Evolutionary conservation across 2,113 vertebrate genomes (phyloP).

Genomic region (Oriolus oriolus): DNA sequence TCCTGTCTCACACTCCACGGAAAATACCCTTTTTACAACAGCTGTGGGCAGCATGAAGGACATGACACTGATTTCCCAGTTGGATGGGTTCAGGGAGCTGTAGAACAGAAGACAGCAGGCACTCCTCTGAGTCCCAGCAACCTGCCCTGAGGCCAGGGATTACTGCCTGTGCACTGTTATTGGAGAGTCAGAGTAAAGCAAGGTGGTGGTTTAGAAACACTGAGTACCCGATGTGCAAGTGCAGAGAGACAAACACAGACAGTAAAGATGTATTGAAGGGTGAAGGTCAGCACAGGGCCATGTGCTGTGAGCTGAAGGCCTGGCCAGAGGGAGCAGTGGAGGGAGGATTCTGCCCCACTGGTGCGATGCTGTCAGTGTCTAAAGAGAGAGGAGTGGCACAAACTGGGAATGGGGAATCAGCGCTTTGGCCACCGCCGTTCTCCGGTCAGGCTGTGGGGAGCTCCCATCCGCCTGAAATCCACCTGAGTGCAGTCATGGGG

Average conservation of each 20-base stretch:
- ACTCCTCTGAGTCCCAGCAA: background rate
- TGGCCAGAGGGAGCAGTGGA: background rate
- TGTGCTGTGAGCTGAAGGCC: background rate
- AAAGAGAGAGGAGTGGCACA: background rate
- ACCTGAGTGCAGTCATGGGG: background rate
- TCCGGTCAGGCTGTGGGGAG: background rate
- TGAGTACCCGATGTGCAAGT: background rate
- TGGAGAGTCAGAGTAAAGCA: background rate
- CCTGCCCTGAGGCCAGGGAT: background rate
- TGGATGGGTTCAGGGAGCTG: background rate
- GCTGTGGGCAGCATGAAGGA: background rate
- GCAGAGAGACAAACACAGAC: accelerated
- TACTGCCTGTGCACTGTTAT: accelerated
- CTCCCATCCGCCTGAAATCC: background rate
- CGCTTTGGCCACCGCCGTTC: accelerated
- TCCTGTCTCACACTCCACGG: background rate
- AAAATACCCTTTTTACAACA: background rate
- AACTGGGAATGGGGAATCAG: background rate
- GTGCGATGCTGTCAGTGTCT: background rate
- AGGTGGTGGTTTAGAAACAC: background rate
- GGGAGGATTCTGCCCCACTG: background rate
- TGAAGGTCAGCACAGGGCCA: background rate
- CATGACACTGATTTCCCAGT: background rate
- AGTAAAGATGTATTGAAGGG: background rate
- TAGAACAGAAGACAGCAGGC: background rate